Evolutionary conservation across 2,113 vertebrate species (phyloP).

Genomic region (Phalacrocorax carbo): DNA sequence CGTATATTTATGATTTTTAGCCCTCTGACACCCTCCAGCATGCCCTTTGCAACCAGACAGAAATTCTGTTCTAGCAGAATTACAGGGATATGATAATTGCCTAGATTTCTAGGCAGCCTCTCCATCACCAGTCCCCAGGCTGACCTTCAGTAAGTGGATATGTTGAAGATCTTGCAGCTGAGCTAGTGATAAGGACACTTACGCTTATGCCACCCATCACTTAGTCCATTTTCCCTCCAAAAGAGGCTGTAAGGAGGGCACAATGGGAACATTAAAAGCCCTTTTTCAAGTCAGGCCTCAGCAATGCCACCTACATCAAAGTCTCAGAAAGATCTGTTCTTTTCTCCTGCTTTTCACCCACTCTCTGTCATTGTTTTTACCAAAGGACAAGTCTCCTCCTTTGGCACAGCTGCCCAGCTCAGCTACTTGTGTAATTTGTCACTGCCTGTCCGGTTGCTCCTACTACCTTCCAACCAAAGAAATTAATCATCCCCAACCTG

Average conservation of each 20-base stretch:
- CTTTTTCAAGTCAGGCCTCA: background rate
- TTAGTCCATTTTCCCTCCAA: background rate
- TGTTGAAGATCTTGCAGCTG: background rate
- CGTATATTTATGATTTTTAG: background rate
- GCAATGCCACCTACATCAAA: background rate
- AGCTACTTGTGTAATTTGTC: background rate
- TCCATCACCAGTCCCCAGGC: background rate
- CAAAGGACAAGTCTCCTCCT: background rate
- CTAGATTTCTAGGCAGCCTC: background rate
- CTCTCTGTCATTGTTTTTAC: background rate
- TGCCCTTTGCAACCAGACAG: background rate
- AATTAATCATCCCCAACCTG: constrained; percentile 6
- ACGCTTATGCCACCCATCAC: background rate
- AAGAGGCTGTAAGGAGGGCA: background rate
- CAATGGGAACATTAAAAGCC: background rate
- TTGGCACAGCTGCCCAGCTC: background rate
- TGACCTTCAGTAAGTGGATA: background rate
- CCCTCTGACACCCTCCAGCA: background rate
- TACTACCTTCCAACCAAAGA: background rate
- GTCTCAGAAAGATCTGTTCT: background rate
- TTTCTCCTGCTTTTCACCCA: background rate
- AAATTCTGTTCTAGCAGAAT: background rate
- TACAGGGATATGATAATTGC: background rate
- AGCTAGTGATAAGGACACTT: background rate
- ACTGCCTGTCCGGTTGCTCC: background rate